phyloP scores from a whole-genome alignment of 2,797 vertebrate genomes.

The Pogonophryne albipinna region DNA sequence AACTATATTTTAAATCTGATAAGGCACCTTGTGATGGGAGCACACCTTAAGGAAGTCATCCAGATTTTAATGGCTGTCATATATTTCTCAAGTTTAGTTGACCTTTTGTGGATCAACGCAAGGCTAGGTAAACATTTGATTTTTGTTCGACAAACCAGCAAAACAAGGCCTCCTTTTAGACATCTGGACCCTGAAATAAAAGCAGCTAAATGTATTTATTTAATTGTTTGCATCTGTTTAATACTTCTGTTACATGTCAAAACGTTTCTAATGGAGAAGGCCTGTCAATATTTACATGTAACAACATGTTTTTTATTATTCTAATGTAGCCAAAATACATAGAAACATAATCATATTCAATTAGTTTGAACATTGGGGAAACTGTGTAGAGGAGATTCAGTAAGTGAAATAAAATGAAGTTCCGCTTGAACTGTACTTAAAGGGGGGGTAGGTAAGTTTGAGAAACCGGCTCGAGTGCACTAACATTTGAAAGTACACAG shows the following conservation, averaged over 20 bases:
- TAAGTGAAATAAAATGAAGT: not conserved
- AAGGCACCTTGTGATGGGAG: not conserved
- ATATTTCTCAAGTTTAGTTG: not conserved
- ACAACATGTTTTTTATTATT: not conserved
- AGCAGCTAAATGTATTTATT: not conserved
- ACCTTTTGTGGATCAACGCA: not conserved
- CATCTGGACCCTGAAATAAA: too few species aligned
- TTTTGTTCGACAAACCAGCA: not conserved
- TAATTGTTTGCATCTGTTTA: not conserved
- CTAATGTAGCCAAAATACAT: not conserved
- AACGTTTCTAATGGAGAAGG: not conserved
- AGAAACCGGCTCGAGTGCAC: too few species aligned
- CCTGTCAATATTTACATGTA: not conserved
- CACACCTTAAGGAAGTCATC: not conserved
- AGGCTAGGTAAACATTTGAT: not conserved
- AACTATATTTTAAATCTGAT: not conserved
- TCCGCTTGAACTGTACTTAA: conserved; percentile 5
- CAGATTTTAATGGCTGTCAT: not conserved
- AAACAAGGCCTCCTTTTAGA: not conserved
- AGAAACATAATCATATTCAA: not conserved
- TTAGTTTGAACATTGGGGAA: conserved; percentile 1
- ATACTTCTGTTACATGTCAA: not conserved
- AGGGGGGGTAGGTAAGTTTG: too few species aligned
- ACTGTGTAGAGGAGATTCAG: not conserved
- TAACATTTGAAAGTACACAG: too few species aligned